Evolutionary conservation across 1,140 invertebrate genomes (phyloP).

Genomic region (Trichonephila inaurata): DNA sequence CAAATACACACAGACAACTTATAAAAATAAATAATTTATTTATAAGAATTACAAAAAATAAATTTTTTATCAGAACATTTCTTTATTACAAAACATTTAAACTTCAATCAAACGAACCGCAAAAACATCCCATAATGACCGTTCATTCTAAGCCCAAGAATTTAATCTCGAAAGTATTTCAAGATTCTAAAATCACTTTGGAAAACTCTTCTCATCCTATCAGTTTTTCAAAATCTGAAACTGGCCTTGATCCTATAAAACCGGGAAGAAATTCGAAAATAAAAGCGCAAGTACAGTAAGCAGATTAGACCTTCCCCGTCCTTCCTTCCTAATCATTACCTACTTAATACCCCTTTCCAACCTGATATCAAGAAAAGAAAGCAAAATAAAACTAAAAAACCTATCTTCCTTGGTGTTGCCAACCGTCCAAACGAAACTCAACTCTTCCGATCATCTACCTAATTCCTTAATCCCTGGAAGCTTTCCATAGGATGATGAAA

Average conservation of each 20-base stretch:
- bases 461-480: constrained; percentile 43
- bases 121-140: neutral
- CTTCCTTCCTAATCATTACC: constrained; percentile 19
- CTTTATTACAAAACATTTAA: neutral
- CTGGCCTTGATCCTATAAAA: neutral
- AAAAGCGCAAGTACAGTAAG: constrained; percentile 4
- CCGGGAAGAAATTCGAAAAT: neutral
- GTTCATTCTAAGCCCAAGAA: neutral
- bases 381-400: neutral
- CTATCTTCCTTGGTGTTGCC: neutral
- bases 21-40: no score
- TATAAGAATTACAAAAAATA: no score
- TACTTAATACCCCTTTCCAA: constrained; percentile 6
- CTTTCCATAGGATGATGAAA: neutral
- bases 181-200: neutral
- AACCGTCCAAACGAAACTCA: neutral
- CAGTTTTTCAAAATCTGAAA: neutral
- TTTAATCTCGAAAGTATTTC: neutral
- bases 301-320: neutral
- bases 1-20: no score
- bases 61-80: no score
- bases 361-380: constrained; percentile 12
- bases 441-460: constrained; percentile 33
- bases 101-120: neutral
- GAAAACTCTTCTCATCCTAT: constrained; percentile 7